Percentiles rank a stretch among this genome's conserved stretches.
These are phyloP conservation scores for Cosmopolites sordidus DNA, from an alignment of 2,888 invertebrate genomes.

Conservation along the genomic window DNA sequence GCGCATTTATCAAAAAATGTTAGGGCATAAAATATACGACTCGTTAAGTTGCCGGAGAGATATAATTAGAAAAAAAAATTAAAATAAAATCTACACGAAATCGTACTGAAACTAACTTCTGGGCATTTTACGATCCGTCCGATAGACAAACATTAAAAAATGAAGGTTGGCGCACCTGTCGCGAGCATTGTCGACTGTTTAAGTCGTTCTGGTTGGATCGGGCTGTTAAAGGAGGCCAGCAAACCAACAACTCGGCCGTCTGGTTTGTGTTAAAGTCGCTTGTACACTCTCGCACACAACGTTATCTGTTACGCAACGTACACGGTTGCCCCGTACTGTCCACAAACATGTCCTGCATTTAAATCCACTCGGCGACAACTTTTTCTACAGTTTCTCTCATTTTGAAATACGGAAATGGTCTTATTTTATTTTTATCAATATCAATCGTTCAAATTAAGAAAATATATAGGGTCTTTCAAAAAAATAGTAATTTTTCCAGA, in stretches of 20 bases:
- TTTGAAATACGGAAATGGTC: too few species aligned
- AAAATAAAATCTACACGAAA: neutral
- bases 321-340: neutral
- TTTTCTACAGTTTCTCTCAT: too few species aligned
- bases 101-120: constrained; percentile 20
- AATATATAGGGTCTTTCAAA: too few species aligned
- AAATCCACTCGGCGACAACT: neutral
- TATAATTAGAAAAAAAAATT: constrained; percentile 15
- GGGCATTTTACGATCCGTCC: constrained; percentile 31
- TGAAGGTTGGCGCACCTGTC: constrained; percentile 35
- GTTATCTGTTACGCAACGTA: constrained; percentile 14
- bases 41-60: constrained; percentile 10
- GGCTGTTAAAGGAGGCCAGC: constrained; percentile 22
- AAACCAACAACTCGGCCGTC: constrained; percentile 20
- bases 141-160: constrained; percentile 33
- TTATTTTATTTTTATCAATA: too few species aligned
- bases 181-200: constrained; percentile 25
- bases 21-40: constrained; percentile 12
- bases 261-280: constrained; percentile 17
- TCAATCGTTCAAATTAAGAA: too few species aligned
- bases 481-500: too few species aligned
- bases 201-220: constrained; percentile 13
- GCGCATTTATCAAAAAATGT: constrained; percentile 21
- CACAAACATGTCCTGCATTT: neutral
- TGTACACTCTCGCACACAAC: constrained; percentile 15